Conservation (phyloP, 2,113 vertebrate genomes). For the Urocynchramus pylzowi region DNA sequence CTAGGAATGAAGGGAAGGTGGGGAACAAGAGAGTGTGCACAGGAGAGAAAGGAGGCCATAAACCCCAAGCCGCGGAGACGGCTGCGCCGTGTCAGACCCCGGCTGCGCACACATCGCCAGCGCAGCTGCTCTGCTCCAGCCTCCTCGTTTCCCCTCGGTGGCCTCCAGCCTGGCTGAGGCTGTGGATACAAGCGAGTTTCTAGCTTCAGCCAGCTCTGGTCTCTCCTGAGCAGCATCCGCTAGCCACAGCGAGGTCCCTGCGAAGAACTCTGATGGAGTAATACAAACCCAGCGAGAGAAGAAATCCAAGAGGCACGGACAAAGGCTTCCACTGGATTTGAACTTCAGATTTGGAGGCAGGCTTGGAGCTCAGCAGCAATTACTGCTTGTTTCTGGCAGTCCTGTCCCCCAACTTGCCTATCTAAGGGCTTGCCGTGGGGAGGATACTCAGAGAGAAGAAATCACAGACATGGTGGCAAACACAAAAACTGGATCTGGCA, state of each 20-base stretch:
- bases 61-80: neutral
- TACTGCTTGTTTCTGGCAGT: neutral
- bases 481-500: neutral
- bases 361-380: neutral
- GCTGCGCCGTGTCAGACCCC: neutral
- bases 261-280: neutral
- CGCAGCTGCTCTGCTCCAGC: conserved; percentile 2
- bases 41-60: neutral
- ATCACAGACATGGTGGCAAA: fast-evolving
- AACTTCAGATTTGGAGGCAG: neutral
- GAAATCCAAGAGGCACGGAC: neutral
- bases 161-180: conserved; percentile 6
- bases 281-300: neutral
- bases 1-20: conserved; percentile 33
- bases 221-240: neutral
- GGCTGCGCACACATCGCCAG: neutral
- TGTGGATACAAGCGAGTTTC: neutral
- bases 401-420: neutral
- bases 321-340: neutral
- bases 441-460: neutral
- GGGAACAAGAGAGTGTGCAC: neutral
- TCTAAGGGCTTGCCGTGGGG: fast-evolving
- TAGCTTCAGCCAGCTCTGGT: neutral
- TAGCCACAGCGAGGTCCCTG: neutral
- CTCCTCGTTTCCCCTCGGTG: neutral